Base-by-base conservation (phyloP, 2,888 invertebrate genomes). In the Nomada lathburiana region DNA sequence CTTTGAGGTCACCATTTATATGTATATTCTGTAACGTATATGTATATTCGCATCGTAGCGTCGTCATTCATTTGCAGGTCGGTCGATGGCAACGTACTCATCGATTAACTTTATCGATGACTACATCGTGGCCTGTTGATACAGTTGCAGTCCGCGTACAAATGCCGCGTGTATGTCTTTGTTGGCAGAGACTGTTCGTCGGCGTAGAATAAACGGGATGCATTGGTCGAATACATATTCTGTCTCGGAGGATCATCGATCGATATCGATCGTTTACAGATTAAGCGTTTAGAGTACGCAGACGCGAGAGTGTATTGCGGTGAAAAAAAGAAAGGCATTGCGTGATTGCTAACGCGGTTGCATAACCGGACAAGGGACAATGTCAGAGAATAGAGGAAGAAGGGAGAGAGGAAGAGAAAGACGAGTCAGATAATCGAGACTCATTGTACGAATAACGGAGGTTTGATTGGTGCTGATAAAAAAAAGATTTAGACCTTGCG, bases 91-190 rank as follows among this genome's bases (percentile, higher is more conserved):
- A 82, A 76, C 52, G 76, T 44, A 70, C 64, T 80, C 81, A 57
- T 83, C 81, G 80, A 83, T 83, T 76, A 70, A 81, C 26, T 82
- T 59, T 10, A 73, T 83, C 82, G 83, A 83, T 83, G 83, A 81
- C 70, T 63, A 62, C 83, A 81, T 81, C 70, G n/a, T 2, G 55
- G 55, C 20, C 26, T 26, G 57, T 53, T n/a, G n/a, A 50, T 63
- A 52, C 52, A 52, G 26, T 59, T 73, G 72, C 64, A 26, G 60
- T 10, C 9, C 67, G 36, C 60, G 69, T 57, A 42, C 70, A 20
- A 1, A 20, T 47, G 44, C 23, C 5, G 9, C 7, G n/a, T n/a
- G 2, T 18, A 29, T 53, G 5, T 44, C 20, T 26, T 69, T 59
- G 18, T 26, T 5, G 36, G 13, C 65, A n/a, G 11, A 29, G 9